Conservation (phyloP, 2,113 vertebrate species). For the Nicator chloris region DNA sequence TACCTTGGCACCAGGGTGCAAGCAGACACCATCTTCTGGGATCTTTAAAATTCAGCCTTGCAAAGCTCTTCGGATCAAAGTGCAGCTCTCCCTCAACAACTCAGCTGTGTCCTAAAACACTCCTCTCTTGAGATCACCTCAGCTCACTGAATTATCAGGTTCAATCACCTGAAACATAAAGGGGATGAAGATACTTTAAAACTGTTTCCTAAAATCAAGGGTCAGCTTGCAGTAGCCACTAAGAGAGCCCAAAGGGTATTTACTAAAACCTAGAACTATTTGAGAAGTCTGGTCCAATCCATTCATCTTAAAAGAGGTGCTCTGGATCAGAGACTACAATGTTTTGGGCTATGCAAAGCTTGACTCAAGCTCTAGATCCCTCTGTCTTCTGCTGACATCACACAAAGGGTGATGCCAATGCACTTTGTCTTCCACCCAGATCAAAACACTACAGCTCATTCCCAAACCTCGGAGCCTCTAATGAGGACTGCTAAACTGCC, state of each 20-base stretch:
- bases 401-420: background rate
- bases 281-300: background rate
- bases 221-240: background rate
- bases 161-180: background rate
- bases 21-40: background rate
- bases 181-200: background rate
- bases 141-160: background rate
- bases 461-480: background rate
- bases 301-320: background rate
- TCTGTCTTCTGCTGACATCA: background rate
- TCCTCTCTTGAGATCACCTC: background rate
- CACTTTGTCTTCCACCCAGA: rapidly evolving
- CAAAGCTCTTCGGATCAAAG: background rate
- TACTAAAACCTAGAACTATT: background rate
- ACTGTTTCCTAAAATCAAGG: background rate
- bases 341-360: background rate
- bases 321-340: background rate
- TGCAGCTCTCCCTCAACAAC: background rate
- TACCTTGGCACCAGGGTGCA: background rate
- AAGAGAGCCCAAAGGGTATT: background rate
- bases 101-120: background rate
- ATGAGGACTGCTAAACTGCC: background rate
- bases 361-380: background rate
- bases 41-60: background rate
- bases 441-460: background rate